Percentiles rank a stretch among this genome's conserved stretches.
These are phyloP conservation scores for Microcebus tavaratra DNA, from an alignment of 2,113 vertebrate species.

Conservation along the genomic window DNA sequence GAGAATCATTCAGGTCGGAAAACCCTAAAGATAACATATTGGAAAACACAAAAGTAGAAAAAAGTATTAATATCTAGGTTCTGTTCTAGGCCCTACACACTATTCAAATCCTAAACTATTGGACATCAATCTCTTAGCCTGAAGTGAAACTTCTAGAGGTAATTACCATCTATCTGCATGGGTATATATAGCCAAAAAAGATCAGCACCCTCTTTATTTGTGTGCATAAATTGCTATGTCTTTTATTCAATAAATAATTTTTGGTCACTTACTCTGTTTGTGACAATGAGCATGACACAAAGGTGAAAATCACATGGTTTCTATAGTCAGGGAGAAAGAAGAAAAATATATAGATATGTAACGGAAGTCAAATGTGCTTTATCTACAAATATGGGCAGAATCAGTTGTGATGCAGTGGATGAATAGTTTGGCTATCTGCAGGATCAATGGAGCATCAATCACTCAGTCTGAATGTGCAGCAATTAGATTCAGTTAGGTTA, in stretches of 20 bases:
- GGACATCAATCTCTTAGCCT: neutral
- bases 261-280: neutral
- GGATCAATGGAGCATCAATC: neutral
- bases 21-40: neutral
- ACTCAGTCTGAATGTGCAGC: neutral
- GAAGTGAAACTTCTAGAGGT: neutral
- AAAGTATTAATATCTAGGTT: neutral
- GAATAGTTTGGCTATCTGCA: neutral
- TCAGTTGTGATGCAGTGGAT: neutral
- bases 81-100: neutral
- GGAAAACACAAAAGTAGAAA: neutral
- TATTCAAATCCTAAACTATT: constrained; percentile 2
- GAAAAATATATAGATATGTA: neutral
- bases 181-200: neutral
- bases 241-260: constrained; percentile 6
- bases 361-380: neutral
- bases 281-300: neutral
- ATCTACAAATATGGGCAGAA: neutral
- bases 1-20: neutral
- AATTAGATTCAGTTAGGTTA: constrained; percentile 37
- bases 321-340: neutral
- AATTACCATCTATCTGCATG: neutral
- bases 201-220: neutral
- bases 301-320: neutral
- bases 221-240: neutral